Percentiles rank a stretch among this genome's conserved stretches.
These are phyloP conservation scores for Equus quagga DNA, from an alignment of 2,113 vertebrate genomes.

Conservation along the genomic window DNA sequence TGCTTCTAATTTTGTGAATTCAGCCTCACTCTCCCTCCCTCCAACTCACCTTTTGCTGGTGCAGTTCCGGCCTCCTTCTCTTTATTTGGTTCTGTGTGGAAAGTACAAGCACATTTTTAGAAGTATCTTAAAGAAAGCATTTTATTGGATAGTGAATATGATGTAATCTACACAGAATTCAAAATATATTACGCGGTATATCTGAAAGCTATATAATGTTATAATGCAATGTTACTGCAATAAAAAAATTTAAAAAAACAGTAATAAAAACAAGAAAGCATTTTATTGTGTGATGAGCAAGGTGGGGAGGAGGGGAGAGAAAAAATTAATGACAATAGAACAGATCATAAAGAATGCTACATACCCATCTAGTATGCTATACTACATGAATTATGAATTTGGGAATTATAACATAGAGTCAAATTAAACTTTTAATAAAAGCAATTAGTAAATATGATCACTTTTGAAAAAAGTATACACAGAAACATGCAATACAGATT, in stretches of 20 bases:
- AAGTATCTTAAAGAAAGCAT: slow-evolving; percentile 78
- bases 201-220: no score
- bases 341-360: not conserved
- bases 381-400: not conserved
- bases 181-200: no score
- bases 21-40: not conserved
- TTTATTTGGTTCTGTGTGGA: slow-evolving; percentile 87
- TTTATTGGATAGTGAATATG: slow-evolving; percentile 18
- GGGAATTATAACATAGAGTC: not conserved
- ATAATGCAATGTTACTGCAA: no score
- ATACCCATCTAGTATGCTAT: not conserved
- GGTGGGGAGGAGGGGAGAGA: not conserved
- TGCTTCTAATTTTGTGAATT: slow-evolving; percentile 41
- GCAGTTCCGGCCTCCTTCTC: slow-evolving; percentile 79
- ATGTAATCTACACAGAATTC: no score
- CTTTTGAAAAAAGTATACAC: not conserved
- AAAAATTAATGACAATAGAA: not conserved
- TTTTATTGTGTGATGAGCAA: slow-evolving; percentile 64
- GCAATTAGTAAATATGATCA: not conserved
- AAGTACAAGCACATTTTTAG: slow-evolving; percentile 86
- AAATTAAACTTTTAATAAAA: slow-evolving; percentile 29
- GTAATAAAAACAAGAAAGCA: slow-evolving; percentile 43
- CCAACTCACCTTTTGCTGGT: slow-evolving; percentile 88
- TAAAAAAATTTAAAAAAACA: no score
- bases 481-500: not conserved